These are phyloP conservation scores for Abrostola tripartita DNA, from an alignment of 2,888 invertebrate genomes.

Conservation along the genomic window DNA sequence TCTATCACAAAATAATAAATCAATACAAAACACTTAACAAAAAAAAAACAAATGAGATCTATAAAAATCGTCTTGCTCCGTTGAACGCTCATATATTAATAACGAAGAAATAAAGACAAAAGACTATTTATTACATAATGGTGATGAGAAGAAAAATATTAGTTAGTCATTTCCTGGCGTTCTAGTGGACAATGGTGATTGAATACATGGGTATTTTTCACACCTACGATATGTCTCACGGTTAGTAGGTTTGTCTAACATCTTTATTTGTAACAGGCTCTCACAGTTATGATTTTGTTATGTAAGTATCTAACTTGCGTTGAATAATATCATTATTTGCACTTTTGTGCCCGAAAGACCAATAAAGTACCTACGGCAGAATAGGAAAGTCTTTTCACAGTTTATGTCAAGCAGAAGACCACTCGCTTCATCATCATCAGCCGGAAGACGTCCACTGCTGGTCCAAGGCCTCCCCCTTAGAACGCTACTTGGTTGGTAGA, in stretches of 20 bases:
- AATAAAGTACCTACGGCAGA: too few relatives aligned
- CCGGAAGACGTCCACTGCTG: too few relatives aligned
- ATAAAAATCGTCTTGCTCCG: neutral
- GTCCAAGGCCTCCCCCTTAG: too few relatives aligned
- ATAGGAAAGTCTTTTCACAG: too few relatives aligned
- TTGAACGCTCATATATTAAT: neutral
- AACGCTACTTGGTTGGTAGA: too few relatives aligned
- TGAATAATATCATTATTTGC: too few relatives aligned
- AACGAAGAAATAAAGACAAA: neutral
- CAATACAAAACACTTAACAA: neutral
- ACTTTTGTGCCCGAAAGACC: too few relatives aligned
- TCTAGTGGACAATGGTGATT: neutral
- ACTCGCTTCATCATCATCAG: too few relatives aligned
- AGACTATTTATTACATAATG: conserved; percentile 1
- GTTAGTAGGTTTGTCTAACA: neutral
- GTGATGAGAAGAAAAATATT: conserved; percentile 3
- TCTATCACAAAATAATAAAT: too few relatives aligned
- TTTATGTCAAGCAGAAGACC: too few relatives aligned
- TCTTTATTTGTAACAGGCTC: neutral
- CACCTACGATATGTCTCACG: neutral
- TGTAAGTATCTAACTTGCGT: too few relatives aligned
- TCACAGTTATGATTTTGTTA: neutral
- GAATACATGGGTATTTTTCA: neutral
- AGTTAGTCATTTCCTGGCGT: neutral
- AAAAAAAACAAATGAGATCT: neutral